Conservation (phyloP, 2,888 invertebrate species). For the Cloeon dipterum region DNA sequence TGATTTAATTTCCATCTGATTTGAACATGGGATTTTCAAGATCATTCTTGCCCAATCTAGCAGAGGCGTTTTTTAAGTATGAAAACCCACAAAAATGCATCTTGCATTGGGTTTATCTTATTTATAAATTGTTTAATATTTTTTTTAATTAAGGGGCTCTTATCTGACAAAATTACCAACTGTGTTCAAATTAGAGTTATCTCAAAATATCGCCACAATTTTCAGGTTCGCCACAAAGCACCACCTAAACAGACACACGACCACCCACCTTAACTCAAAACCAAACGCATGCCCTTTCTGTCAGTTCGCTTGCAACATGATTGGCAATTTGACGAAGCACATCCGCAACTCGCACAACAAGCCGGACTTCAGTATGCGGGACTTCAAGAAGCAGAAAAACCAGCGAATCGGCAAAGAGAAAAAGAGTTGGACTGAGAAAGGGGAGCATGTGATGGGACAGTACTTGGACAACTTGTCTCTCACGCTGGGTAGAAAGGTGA, state of each 20-base stretch:
- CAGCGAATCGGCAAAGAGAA: neutral
- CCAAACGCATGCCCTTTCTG: conserved; percentile 11
- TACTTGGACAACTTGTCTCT: conserved; percentile 7
- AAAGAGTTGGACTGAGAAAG: conserved; percentile 8
- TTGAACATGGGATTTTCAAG: too few relatives aligned
- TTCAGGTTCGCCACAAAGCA: conserved; percentile 10
- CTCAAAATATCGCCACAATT: too few relatives aligned
- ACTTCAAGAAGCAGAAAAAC: conserved; percentile 2
- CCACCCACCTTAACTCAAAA: conserved; percentile 8
- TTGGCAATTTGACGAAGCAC: conserved; percentile 12
- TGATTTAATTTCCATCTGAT: too few relatives aligned
- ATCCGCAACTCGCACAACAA: conserved; percentile 10
- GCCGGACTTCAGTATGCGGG: conserved; percentile 8
- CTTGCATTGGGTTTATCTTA: too few relatives aligned
- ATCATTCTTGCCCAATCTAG: too few relatives aligned
- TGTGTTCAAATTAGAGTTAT: too few relatives aligned
- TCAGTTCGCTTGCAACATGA: conserved; percentile 11
- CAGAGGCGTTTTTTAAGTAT: too few relatives aligned
- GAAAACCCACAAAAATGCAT: too few relatives aligned
- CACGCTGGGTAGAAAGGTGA: conserved; percentile 6
- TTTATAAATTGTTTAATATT: too few relatives aligned
- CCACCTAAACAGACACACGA: conserved; percentile 9
- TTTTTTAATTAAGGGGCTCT: too few relatives aligned
- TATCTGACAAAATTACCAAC: too few relatives aligned
- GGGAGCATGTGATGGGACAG: conserved; percentile 6